Evolutionary conservation across 2,888 invertebrate genomes (phyloP).

Genomic region (Cheilosia pagana): DNA sequence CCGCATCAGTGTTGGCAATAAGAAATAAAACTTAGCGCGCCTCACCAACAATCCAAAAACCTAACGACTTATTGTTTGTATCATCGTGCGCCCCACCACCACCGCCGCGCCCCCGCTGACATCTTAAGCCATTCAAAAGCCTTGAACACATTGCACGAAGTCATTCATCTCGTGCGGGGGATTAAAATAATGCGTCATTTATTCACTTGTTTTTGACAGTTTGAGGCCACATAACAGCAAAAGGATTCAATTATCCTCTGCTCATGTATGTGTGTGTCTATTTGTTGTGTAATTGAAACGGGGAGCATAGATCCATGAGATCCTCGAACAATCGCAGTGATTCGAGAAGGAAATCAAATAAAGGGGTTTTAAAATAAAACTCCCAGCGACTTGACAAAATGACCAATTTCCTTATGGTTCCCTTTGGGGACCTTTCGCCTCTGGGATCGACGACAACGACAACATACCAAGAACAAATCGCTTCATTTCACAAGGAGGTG

Average conservation of each 20-base stretch:
- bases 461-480: slow-evolving; percentile 47
- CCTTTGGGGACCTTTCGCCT: slow-evolving; percentile 23
- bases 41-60: slow-evolving; percentile 31
- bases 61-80: slow-evolving; percentile 56
- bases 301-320: slow-evolving; percentile 26
- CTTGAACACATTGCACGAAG: slow-evolving; percentile 45
- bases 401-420: slow-evolving; percentile 53
- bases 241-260: slow-evolving; percentile 40
- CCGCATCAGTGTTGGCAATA: slow-evolving; percentile 9
- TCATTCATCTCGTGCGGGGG: slow-evolving; percentile 59
- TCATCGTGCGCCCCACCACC: slow-evolving; percentile 6
- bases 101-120: not conserved
- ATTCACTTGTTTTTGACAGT: slow-evolving; percentile 64
- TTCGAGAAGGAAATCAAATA: not conserved
- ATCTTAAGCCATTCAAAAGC: slow-evolving; percentile 40
- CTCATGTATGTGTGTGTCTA: not conserved
- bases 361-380: slow-evolving; percentile 4
- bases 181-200: slow-evolving; percentile 69
- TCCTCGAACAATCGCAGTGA: slow-evolving; percentile 32
- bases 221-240: slow-evolving; percentile 32
- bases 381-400: slow-evolving; percentile 47
- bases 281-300: slow-evolving; percentile 22
- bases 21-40: slow-evolving; percentile 28
- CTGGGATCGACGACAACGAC: not conserved
- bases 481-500: slow-evolving; percentile 50